Evolutionary conservation across 1,140 invertebrate species (phyloP).

Genomic region (Plodia interpunctella): DNA sequence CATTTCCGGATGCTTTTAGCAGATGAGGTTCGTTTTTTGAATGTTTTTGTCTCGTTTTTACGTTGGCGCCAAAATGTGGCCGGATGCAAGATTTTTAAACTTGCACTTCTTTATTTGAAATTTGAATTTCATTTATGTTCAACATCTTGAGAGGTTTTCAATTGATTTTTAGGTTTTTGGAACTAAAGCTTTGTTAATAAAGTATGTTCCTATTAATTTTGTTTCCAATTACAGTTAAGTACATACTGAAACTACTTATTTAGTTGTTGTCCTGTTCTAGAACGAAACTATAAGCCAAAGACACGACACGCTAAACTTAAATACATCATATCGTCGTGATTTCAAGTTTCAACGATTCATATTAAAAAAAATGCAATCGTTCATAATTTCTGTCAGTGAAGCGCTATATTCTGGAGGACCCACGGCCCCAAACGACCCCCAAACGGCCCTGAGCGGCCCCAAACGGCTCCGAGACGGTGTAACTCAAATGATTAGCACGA

Average conservation of each 20-base stretch:
- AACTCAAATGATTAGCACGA: constrained; percentile 50
- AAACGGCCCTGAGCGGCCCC: constrained; percentile 18
- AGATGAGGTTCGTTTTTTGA: constrained; percentile 31
- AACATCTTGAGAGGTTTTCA: too few species aligned
- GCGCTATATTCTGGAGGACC: constrained; percentile 20
- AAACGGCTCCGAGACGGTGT: constrained; percentile 27
- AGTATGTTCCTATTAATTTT: too few species aligned
- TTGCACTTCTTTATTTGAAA: neutral
- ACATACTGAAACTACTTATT: too few species aligned
- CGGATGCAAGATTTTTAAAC: too few species aligned
- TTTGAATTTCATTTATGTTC: too few species aligned
- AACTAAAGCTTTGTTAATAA: too few species aligned
- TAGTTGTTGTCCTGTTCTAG: too few species aligned
- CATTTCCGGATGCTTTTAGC: constrained; percentile 35
- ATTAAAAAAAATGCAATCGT: neutral
- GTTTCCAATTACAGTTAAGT: too few species aligned
- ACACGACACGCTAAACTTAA: too few species aligned
- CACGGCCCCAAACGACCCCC: constrained; percentile 7
- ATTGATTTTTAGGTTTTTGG: too few species aligned
- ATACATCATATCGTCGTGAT: too few species aligned
- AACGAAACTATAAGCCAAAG: neutral
- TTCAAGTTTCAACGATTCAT: neutral
- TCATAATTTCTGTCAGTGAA: constrained; percentile 15
- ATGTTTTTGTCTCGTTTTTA: neutral
- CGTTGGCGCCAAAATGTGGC: neutral